Conservation (phyloP, 2,113 vertebrate genomes). For the Ceyx melanurus region DNA sequence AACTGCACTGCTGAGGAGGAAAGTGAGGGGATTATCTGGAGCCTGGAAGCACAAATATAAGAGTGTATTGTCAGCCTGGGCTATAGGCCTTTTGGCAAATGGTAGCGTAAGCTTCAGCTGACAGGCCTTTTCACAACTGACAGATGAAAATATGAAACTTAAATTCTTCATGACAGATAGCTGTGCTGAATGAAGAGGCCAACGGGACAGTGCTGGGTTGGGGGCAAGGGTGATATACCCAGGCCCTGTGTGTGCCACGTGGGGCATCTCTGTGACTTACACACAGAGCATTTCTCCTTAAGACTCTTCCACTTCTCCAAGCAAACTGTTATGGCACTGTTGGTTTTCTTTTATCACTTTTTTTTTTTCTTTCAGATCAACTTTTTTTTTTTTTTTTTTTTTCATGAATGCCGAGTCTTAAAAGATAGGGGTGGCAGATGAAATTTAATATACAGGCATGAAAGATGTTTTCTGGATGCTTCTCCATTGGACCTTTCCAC, state of each 20-base stretch:
- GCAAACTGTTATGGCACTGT: slow-evolving; percentile 42
- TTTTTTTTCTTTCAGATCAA: slow-evolving; percentile 56
- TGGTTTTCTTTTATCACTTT: neutral
- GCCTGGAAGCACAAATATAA: slow-evolving; percentile 86
- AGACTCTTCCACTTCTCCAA: slow-evolving; percentile 48
- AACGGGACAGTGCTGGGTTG: slow-evolving; percentile 48
- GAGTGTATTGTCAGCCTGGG: slow-evolving; percentile 89
- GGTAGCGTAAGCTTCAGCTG: slow-evolving; percentile 92
- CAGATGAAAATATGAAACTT: slow-evolving; percentile 96
- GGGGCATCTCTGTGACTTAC: slow-evolving; percentile 35
- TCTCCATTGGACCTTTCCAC: slow-evolving; percentile 71
- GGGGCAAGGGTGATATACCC: neutral
- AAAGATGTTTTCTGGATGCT: slow-evolving; percentile 90
- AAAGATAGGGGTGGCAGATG: slow-evolving; percentile 78
- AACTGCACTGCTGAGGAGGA: slow-evolving; percentile 85
- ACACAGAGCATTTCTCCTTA: slow-evolving; percentile 58
- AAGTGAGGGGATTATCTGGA: slow-evolving; percentile 91
- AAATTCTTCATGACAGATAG: slow-evolving; percentile 98
- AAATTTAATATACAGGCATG: slow-evolving; percentile 88
- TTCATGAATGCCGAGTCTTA: slow-evolving; percentile 64
- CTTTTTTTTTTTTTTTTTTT: slow-evolving; percentile 32
- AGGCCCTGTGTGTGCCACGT: neutral
- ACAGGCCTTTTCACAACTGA: slow-evolving; percentile 96
- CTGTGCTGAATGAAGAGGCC: slow-evolving; percentile 84
- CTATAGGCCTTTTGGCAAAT: slow-evolving; percentile 90